Evolutionary conservation across 2,888 invertebrate genomes (phyloP).

Genomic region (Euplagia quadripunctaria): DNA sequence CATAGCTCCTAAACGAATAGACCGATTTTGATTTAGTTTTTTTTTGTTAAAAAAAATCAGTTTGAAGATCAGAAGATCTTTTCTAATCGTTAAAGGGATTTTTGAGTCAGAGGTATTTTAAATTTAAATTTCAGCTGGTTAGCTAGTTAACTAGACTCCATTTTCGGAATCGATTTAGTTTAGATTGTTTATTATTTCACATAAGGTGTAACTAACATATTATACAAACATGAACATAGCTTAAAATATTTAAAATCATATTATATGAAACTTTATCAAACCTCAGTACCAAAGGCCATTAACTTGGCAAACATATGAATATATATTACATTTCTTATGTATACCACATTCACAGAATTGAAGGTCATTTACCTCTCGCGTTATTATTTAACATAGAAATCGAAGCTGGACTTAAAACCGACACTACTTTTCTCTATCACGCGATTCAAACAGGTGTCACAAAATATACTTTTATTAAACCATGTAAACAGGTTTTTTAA

Average conservation of each 20-base stretch:
- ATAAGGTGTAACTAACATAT: too few species aligned
- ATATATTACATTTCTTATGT: background rate
- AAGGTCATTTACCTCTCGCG: conserved; percentile 7
- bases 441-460: conserved; percentile 33
- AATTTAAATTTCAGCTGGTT: background rate
- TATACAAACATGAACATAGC: too few species aligned
- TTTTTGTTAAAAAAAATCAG: too few species aligned
- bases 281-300: conserved; percentile 3
- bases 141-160: background rate
- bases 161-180: too few species aligned
- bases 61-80: too few species aligned
- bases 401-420: conserved; percentile 11
- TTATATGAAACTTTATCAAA: background rate
- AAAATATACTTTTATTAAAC: conserved; percentile 36
- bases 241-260: background rate
- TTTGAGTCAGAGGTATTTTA: too few species aligned
- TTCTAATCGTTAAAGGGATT: too few species aligned
- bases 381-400: conserved; percentile 22
- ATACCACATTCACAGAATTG: conserved; percentile 1
- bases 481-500: conserved; percentile 44
- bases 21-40: too few species aligned
- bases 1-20: too few species aligned
- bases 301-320: conserved; percentile 1
- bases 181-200: too few species aligned
- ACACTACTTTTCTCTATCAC: conserved; percentile 18